Base-by-base conservation (phyloP, 2,113 vertebrate genomes). In the Boulengeromyrus knoepffleri region DNA sequence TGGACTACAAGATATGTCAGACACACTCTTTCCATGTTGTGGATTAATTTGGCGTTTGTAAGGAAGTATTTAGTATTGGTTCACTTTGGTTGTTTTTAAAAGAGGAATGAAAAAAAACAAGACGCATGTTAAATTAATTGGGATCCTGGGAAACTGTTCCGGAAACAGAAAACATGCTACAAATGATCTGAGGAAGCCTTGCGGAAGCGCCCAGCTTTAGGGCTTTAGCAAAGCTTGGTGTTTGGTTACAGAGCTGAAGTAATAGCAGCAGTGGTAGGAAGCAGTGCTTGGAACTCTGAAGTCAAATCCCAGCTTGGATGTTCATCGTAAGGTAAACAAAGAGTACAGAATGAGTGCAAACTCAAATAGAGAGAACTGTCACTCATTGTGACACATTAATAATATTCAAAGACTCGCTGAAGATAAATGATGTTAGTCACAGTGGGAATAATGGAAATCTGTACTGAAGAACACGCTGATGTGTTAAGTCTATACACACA, bases 81-180 rank as follows among this genome's bases (percentile, higher is more conserved):
- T 92, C 91, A 91, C 91, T 92, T 88, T 93, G 93, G 92, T 92
- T 94, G 94, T 95, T 93, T 95, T 94, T 95, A 94, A 93, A 90
- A 90, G 50, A 90, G 90, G 87, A 90, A 90, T 93, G 92, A 92
- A 92, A 91, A 91, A 92, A 91, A 90, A 39, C 88, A 89, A 92
- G 92, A 91, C 93, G 93, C 92, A 89, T 94, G 94, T 85, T 93
- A 94, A 95, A 96, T 95, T 90, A 94, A 95, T 93, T 92, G 93
- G 89, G 90, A 84, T 86, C 92, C 93, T 90, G 19, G 91, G 47
- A 27, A 47, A 85, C 21, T 85, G 84, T 45, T n/a, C 92, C 90
- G 91, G 91, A 88, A 92, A 90, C 77, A 53, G 94, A 91, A 53
- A 91, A 91, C 94, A 94, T 95, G 94, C 94, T 94, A 83, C 93